Evolutionary conservation across 2,888 invertebrate genomes (phyloP), one percentile per base, ranked within the genome.

Genomic region (Drosophila borealis): DNA sequence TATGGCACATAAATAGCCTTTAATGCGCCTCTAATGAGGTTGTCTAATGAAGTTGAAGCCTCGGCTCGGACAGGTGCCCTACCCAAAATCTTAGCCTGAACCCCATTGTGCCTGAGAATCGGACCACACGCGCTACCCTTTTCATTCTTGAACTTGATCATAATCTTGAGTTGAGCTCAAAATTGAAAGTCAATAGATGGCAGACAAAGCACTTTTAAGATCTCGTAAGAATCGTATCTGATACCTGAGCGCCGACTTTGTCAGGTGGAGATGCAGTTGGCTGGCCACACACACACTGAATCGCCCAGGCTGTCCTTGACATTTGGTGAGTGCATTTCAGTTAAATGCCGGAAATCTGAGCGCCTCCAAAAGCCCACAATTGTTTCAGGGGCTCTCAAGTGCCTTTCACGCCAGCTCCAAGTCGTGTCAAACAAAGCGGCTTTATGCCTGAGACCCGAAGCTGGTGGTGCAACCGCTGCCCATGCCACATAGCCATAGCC

Each of bases 391-490:
- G 29, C 29, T 29, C 80, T 81, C 81, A 82, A 82, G 82, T 83
- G 83, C 80, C 76, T 84, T 85, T 82, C 81, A 80, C 86, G 80
- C 83, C 76, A 61, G 62, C 60, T 56, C 21, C 17, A 14, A 71
- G 74, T 79, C 57, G 72, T 74, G 74, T 77, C 76, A 77, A 66
- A 82, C 81, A 77, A 86, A 82, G 81, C 80, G 67, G 78, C 83
- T 85, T 79, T 81, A 71, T 74, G 63, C 63, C 68, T 55, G 49
- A 36, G 42, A 48, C 41, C 34, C 14, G 41, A 37, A 25, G 39
- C 36, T 25, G 39, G 39, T 64, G 64, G 9, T 44, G 25, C 46
- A 51, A 19, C 13, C 51, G n/a, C 17, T 10, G 25, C 21, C 41
- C 4, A 21, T 5, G 11, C 36, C 55, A 46, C 39, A 19, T 21